Percentiles rank a stretch among this genome's conserved stretches.
Conservation (phyloP, 2,113 vertebrate species). For the Austrofundulus limnaeus region DNA sequence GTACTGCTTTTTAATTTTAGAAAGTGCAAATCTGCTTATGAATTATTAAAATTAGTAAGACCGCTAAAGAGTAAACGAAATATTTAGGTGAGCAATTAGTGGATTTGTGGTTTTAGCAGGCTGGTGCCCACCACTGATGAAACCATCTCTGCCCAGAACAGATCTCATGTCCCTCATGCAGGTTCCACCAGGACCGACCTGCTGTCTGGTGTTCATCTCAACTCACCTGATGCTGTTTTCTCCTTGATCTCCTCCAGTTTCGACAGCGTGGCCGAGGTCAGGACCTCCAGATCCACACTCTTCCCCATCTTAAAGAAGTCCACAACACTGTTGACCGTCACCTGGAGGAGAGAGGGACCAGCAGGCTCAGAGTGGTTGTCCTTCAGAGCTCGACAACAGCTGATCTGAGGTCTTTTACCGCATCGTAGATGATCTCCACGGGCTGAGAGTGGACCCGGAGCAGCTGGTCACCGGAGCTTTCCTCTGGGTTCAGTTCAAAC, state of each 20-base stretch:
- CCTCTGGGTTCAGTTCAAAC: slow-evolving; percentile 89
- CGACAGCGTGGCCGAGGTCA: slow-evolving; percentile 90
- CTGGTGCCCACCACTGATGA: no score
- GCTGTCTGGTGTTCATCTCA: neutral
- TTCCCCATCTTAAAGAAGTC: slow-evolving; percentile 90
- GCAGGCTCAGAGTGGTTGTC: neutral
- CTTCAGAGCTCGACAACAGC: neutral
- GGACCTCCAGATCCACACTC: slow-evolving; percentile 88
- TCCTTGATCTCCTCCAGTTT: slow-evolving; percentile 97
- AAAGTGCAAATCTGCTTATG: no score
- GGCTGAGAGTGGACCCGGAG: slow-evolving; percentile 93
- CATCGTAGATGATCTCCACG: slow-evolving; percentile 95
- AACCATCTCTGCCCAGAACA: neutral
- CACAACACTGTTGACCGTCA: slow-evolving; percentile 88
- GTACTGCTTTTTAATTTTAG: no score
- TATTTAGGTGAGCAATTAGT: no score
- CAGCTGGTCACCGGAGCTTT: slow-evolving; percentile 85
- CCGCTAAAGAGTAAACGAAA: no score
- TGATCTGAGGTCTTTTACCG: slow-evolving; percentile 73
- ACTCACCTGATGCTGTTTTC: slow-evolving; percentile 88
- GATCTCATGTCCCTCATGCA: no score
- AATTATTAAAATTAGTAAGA: no score
- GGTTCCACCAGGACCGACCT: no score
- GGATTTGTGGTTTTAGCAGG: no score
- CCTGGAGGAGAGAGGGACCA: slow-evolving; percentile 66